These are phyloP conservation scores for Greenwoodochromis staneri DNA, from an alignment of 2,113 vertebrate species.

Conservation along the genomic window DNA sequence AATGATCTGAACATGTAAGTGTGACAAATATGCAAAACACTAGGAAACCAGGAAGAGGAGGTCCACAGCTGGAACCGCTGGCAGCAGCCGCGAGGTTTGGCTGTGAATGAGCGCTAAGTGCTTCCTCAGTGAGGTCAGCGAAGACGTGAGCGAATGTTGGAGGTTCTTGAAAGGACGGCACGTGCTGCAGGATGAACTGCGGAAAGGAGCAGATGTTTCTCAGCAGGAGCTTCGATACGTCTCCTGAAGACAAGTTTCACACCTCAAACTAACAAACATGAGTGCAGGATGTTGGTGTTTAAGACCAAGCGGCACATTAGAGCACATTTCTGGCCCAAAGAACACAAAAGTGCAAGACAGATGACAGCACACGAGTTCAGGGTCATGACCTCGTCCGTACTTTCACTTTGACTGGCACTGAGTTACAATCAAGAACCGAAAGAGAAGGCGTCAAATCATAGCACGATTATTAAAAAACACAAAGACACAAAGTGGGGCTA, in stretches of 20 bases:
- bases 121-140: neutral
- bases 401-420: neutral
- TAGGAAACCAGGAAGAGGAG: neutral
- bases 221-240: neutral
- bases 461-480: neutral
- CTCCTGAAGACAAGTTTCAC: neutral
- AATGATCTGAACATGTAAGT: neutral
- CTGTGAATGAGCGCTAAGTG: neutral
- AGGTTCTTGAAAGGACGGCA: neutral
- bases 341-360: neutral
- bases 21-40: neutral
- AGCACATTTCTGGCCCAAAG: neutral
- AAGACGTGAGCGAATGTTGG: neutral
- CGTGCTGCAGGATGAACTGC: neutral
- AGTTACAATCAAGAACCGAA: neutral
- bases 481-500: neutral
- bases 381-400: neutral
- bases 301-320: neutral
- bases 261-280: neutral
- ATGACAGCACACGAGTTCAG: neutral
- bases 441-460: neutral
- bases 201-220: neutral
- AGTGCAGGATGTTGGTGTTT: neutral
- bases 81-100: neutral
- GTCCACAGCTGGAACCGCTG: neutral